Evolutionary conservation across 1,140 invertebrate genomes (phyloP), one percentile per base, ranked within the genome.

Genomic region (Argopecten irradians): DNA sequence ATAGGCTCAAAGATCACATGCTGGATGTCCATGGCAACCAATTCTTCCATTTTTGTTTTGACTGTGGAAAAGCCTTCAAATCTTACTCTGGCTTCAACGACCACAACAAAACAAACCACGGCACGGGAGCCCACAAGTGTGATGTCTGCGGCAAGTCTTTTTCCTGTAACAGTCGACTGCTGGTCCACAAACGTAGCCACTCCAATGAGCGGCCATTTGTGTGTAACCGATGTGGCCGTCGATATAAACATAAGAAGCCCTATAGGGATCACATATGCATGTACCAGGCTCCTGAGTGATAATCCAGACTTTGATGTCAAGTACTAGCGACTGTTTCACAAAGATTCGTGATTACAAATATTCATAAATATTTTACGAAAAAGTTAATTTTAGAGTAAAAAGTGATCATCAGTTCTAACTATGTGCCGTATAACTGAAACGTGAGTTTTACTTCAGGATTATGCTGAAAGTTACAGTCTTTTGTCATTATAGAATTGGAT

Each of bases 211-310:
- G 86, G 86, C 86, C 86, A 16, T 89, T 85, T 86, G 32, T 82
- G 22, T 89, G 89, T 34, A 14, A 34, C 16, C 35, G 35, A 11
- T 89, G 89, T 89, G 39, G 82, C 0, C 87, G 85, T 36, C 36
- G 83, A 41, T 89, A 87, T 32, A 89, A 89, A 55, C 83, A 87
- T 22, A 34, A 89, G 43, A 84, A 89, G n/a, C 71, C 82, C 9
- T 83, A 83, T 28, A 83, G 83, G 43, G 83, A 41, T 39, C 86
- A 86, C 36, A 16, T 86, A 28, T 71, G 55, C 11, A n/a, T 71
- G 22, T 71, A 71, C 55, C 55, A 71, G 16, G 22, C n/a, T 22
- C 55, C n/a, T n/a, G 0, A 71, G n/a, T 71, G 55, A 71, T 28
- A n/a, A 71, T 71, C 55, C 8, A n/a, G 55, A 71, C 22, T 28